Evolutionary conservation across 1,140 invertebrate species (phyloP), one percentile per base, ranked within the genome.

Genomic region (Nautilus pompilius): DNA sequence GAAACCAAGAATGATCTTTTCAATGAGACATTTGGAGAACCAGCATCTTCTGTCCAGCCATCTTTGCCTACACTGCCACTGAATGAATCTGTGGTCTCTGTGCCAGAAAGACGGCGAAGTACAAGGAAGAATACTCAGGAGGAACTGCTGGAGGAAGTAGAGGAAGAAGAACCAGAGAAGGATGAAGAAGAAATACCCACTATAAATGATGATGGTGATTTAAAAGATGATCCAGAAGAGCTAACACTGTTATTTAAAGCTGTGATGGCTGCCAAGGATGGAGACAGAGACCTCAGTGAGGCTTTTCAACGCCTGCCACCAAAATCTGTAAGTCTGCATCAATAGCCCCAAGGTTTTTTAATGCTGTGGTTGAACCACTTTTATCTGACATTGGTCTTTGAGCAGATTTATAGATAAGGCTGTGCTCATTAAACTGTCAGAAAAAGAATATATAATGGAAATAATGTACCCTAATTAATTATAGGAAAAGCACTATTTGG

Each of bases 301-400:
- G 89, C 89, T 69, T 98, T 98, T 81, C 91, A 95, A 78, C 85
- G 96, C 26, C 85, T 97, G 53, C 95, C 96, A 22, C 94, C 93
- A 0, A 80, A 72, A 77, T 63, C 70, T 41, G 81, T 82, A 70
- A 74, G 72, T 71, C 33, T 57, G 49, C 3, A 36, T n/a, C n/a
- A n/a, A n/a, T n/a, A n/a, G n/a, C n/a, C n/a, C n/a, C n/a, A n/a
- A n/a, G n/a, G n/a, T n/a, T n/a, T n/a, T n/a, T n/a, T n/a, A n/a
- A n/a, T n/a, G n/a, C n/a, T n/a, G n/a, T n/a, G n/a, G n/a, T n/a
- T n/a, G n/a, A n/a, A n/a, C n/a, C n/a, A n/a, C n/a, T n/a, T n/a
- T n/a, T n/a, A n/a, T n/a, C n/a, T n/a, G n/a, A n/a, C n/a, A n/a
- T n/a, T n/a, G n/a, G n/a, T n/a, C n/a, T n/a, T n/a, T n/a, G n/a